These are phyloP conservation scores for Parochlus steinenii DNA, from an alignment of 2,888 invertebrate species.

Conservation along the genomic window DNA sequence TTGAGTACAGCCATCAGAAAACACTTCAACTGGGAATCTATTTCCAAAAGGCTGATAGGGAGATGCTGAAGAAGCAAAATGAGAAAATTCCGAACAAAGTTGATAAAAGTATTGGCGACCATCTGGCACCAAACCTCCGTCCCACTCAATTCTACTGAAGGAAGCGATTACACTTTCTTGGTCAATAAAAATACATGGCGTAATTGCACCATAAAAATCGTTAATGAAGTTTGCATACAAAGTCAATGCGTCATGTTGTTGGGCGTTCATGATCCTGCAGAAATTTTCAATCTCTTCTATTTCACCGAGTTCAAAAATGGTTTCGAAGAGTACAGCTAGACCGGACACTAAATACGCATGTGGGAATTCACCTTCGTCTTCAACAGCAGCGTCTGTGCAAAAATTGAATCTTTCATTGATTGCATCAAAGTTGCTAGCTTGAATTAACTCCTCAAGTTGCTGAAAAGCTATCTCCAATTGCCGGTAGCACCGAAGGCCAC, in stretches of 20 bases:
- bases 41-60: conserved; percentile 7
- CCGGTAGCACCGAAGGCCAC: conserved; percentile 6
- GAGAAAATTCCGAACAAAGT: conserved; percentile 3
- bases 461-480: conserved; percentile 1
- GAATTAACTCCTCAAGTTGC: not conserved
- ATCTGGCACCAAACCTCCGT: not conserved
- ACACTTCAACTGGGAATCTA: conserved; percentile 1
- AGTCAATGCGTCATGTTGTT: not conserved
- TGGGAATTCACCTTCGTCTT: not conserved
- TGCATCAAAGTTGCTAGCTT: not conserved
- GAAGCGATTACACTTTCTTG: not conserved
- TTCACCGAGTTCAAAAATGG: not conserved
- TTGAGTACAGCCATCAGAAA: conserved; percentile 3
- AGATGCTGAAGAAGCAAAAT: conserved; percentile 2
- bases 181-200: not conserved
- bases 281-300: conserved; percentile 2
- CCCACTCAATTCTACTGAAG: not conserved
- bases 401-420: conserved; percentile 2
- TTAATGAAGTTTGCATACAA: conserved; percentile 5
- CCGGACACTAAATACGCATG: not conserved
- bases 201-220: conserved; percentile 3
- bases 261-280: conserved; percentile 3
- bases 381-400: conserved; percentile 1
- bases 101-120: conserved; percentile 3
- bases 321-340: not conserved